These are phyloP conservation scores for Phyllostomus discolor DNA, from an alignment of 2,113 vertebrate species.

Conservation along the genomic window DNA sequence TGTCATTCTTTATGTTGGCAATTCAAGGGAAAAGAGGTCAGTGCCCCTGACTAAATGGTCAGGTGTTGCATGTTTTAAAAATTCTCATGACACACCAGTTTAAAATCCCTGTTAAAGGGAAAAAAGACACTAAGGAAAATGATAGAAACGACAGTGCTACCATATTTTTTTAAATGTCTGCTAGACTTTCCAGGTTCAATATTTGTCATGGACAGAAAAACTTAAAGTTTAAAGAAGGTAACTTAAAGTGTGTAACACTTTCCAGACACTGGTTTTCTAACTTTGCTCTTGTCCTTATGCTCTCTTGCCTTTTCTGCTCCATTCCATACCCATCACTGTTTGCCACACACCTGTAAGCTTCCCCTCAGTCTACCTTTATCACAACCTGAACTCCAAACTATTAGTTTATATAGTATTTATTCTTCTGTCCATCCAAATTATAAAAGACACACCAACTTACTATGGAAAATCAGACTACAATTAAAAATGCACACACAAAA, in stretches of 20 bases:
- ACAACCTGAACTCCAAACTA: background rate
- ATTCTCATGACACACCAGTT: no score
- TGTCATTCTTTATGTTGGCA: no score
- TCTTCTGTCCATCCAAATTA: background rate
- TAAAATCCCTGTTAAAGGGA: background rate
- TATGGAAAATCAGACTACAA: background rate
- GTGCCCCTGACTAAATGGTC: no score
- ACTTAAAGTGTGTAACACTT: background rate
- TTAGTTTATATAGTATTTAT: background rate
- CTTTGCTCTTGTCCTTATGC: background rate
- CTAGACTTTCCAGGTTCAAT: background rate
- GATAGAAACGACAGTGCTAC: background rate
- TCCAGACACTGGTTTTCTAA: background rate
- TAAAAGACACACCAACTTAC: background rate
- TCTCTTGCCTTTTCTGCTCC: background rate
- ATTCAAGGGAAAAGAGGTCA: no score
- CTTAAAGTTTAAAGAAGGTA: background rate
- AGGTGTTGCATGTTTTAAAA: no score
- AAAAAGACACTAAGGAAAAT: background rate
- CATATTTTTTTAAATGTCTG: background rate
- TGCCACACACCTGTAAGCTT: background rate
- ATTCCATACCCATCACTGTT: background rate
- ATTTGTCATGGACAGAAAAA: background rate
- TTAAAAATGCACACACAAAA: slow-evolving; percentile 1
- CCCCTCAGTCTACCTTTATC: background rate